Evolutionary conservation across 2,797 vertebrate species (phyloP).

Genomic region (Gastrophryne carolinensis): DNA sequence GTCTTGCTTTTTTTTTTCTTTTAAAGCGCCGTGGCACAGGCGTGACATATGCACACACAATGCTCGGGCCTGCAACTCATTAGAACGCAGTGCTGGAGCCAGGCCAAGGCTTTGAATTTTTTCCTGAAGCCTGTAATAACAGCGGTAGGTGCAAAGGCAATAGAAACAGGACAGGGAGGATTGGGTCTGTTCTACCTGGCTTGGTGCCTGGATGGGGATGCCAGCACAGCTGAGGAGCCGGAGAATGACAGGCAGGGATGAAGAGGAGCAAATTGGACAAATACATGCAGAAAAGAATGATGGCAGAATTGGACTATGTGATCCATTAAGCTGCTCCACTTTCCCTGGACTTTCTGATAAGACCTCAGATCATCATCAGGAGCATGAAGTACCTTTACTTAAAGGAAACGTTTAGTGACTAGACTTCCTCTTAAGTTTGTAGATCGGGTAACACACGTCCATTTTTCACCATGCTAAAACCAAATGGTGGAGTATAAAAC

Average conservation of each 20-base stretch:
- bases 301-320: too few species aligned
- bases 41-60: constrained; percentile 77
- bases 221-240: constrained; percentile 66
- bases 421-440: too few species aligned
- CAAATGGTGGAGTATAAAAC: too few species aligned
- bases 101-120: constrained; percentile 77
- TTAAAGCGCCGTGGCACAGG: constrained; percentile 67
- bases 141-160: constrained; percentile 67
- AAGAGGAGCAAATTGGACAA: constrained; percentile 56
- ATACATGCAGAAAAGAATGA: too few species aligned
- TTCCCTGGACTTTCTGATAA: too few species aligned
- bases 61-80: constrained; percentile 88
- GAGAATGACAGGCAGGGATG: constrained; percentile 58
- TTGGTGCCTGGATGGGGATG: constrained; percentile 63
- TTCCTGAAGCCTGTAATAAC: constrained; percentile 72
- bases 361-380: too few species aligned
- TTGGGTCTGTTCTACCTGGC: constrained; percentile 63
- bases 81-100: constrained; percentile 86
- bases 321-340: too few species aligned
- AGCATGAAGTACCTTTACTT: too few species aligned
- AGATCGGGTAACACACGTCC: too few species aligned
- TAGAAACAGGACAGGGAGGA: constrained; percentile 70
- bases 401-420: too few species aligned
- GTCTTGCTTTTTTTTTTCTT: background rate
- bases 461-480: too few species aligned